Conservation (phyloP, 1,140 invertebrate species). For the Nylanderia fulva region DNA sequence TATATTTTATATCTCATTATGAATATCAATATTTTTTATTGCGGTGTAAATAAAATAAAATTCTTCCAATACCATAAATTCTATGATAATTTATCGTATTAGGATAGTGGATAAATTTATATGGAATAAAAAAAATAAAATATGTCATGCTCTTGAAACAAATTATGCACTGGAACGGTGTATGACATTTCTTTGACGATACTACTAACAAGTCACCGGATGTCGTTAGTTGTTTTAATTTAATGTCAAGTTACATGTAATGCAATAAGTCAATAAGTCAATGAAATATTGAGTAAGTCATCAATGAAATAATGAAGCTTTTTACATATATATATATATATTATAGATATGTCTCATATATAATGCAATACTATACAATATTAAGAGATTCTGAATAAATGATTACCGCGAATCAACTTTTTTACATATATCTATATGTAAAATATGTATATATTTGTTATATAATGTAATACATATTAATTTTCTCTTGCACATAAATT, state of each 20-base stretch:
- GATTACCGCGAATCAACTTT: not conserved
- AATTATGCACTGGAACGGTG: not conserved
- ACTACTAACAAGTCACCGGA: conserved; percentile 50
- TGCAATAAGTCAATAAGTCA: conserved; percentile 29
- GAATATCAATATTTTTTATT: no score
- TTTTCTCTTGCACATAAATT: not conserved
- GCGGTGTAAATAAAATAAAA: no score
- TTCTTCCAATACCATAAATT: no score
- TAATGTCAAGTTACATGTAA: conserved; percentile 50
- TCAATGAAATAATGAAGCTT: conserved; percentile 1
- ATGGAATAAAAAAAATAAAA: not conserved
- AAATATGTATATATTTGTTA: not conserved
- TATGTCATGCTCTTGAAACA: not conserved
- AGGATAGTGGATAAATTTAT: conserved; percentile 40
- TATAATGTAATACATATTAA: not conserved
- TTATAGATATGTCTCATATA: not conserved
- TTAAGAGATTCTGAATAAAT: not conserved
- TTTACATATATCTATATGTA: conserved; percentile 3
- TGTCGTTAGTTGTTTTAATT: conserved; percentile 42
- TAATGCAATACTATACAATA: not conserved
- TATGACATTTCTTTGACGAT: conserved; percentile 55
- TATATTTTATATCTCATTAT: no score
- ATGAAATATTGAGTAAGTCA: not conserved
- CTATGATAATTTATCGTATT: conserved; percentile 29
- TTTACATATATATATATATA: conserved; percentile 6